phyloP scores from a whole-genome alignment of 2,113 vertebrate genomes.

The Psophia crepitans region DNA sequence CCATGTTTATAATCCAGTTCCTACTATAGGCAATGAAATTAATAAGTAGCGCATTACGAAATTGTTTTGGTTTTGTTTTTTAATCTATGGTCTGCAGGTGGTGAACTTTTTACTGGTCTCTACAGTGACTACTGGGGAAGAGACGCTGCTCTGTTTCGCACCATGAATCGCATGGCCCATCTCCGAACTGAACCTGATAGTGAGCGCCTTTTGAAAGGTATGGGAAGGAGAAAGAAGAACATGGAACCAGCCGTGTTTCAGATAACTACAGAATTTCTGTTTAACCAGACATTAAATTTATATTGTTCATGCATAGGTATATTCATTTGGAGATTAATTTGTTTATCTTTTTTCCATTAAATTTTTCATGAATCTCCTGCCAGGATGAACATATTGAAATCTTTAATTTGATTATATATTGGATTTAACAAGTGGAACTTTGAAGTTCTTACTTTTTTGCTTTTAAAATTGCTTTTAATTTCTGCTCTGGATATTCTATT shows the following conservation, averaged over 20 bases:
- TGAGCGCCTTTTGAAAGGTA: conserved; percentile 87
- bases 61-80: not conserved
- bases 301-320: not conserved
- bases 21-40: not conserved
- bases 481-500: not conserved
- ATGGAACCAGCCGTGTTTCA: not conserved
- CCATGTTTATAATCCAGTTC: not conserved
- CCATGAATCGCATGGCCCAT: conserved; percentile 76
- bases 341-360: not conserved
- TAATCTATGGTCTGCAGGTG: conserved; percentile 65
- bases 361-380: not conserved
- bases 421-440: not conserved
- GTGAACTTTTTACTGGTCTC: conserved; percentile 87
- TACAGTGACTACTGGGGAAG: conserved; percentile 96
- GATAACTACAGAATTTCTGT: not conserved
- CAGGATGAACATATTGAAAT: not conserved
- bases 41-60: not conserved
- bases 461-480: not conserved
- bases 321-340: not conserved
- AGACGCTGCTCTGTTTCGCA: conserved; percentile 88
- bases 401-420: not conserved
- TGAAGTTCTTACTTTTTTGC: not conserved
- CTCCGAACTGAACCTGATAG: conserved; percentile 89
- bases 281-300: not conserved
- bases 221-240: not conserved